Evolutionary conservation across 2,113 vertebrate genomes (phyloP).

Genomic region (Elaphurus davidianus): DNA sequence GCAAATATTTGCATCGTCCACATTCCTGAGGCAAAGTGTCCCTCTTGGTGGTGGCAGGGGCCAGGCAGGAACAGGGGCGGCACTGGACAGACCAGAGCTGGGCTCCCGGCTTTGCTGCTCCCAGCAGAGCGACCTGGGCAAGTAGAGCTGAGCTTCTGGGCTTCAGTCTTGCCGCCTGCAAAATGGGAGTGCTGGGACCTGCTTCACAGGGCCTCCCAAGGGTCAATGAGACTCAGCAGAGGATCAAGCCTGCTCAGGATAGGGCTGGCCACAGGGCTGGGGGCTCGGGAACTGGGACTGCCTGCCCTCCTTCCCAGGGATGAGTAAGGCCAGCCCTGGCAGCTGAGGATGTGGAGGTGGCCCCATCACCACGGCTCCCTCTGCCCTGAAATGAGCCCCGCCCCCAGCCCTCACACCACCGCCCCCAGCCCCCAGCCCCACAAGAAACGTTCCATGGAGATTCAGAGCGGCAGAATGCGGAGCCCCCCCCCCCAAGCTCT

Average conservation of each 20-base stretch:
- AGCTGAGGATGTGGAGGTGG: neutral
- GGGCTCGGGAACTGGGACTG: neutral
- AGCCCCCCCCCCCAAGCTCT: neutral
- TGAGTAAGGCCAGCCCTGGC: neutral
- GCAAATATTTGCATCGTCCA: neutral
- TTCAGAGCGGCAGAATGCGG: too few relatives aligned
- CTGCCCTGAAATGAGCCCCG: neutral
- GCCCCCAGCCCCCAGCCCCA: neutral
- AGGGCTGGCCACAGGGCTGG: neutral
- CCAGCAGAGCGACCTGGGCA: neutral
- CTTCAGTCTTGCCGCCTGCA: neutral
- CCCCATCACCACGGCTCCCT: neutral
- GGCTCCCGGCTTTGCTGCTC: neutral
- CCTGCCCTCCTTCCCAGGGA: neutral
- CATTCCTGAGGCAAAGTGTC: neutral
- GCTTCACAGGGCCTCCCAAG: too few relatives aligned
- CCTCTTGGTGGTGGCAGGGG: accelerated
- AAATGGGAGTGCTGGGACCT: neutral
- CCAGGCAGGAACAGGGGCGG: neutral
- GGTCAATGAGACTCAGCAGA: neutral
- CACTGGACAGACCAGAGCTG: neutral
- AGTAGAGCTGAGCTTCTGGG: neutral
- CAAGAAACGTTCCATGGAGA: neutral
- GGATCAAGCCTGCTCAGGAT: neutral
- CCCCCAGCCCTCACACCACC: neutral